Conservation (phyloP, 2,797 vertebrate species). For the Microcaecilia unicolor region DNA sequence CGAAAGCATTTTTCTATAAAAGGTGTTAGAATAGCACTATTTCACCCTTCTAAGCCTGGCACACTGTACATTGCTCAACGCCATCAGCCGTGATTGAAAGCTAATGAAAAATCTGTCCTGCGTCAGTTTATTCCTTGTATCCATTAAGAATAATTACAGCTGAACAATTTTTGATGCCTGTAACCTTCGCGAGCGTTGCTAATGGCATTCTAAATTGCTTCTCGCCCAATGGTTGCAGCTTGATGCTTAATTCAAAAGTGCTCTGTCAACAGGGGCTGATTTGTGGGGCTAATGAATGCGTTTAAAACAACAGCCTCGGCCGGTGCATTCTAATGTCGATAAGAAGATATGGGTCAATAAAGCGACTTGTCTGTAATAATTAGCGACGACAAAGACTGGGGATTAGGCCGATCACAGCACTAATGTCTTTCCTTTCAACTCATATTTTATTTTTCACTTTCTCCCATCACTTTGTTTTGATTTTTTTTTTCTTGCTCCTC, state of each 20-base stretch:
- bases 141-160: constrained; percentile 99
- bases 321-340: constrained; percentile 98
- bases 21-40: constrained; percentile 82
- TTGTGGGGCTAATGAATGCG: constrained; percentile 99
- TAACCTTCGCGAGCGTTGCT: constrained; percentile 99
- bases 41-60: constrained; percentile 80
- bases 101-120: constrained; percentile 99
- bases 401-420: constrained; percentile 65
- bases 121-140: constrained; percentile 97
- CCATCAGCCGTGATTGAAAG: constrained; percentile 97
- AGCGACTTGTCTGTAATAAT: constrained; percentile 98
- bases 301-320: constrained; percentile 98
- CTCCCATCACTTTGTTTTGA: too few relatives aligned
- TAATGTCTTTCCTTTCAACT: constrained; percentile 41
- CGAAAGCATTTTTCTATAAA: constrained; percentile 61
- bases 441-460: too few relatives aligned
- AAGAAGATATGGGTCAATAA: constrained; percentile 97
- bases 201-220: constrained; percentile 99
- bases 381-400: constrained; percentile 82
- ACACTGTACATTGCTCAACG: constrained; percentile 87
- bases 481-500: too few relatives aligned
- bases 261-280: constrained; percentile 99
- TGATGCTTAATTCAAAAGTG: constrained; percentile 99
- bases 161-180: constrained; percentile 99
- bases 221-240: constrained; percentile 95